Conservation (phyloP, 2,113 vertebrate genomes). For the Hypomesus transpacificus region DNA sequence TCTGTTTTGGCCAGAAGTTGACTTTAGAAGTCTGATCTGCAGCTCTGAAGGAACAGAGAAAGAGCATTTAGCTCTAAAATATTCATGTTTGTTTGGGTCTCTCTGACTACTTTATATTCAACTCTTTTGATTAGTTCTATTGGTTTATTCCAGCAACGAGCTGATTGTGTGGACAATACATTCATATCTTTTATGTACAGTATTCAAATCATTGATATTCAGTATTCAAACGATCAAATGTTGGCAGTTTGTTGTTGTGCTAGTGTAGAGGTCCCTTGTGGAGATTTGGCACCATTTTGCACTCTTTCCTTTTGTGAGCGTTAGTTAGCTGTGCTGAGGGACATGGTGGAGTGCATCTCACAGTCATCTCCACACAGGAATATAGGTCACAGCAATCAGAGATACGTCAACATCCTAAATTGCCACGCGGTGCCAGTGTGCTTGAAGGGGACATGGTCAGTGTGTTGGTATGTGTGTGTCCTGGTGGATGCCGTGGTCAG, state of each 20-base stretch:
- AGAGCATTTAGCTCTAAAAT: conserved; percentile 56
- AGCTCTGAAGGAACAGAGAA: conserved; percentile 41
- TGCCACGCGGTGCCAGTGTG: no score
- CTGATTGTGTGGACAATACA: no score
- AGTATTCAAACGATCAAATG: background rate
- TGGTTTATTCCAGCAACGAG: no score
- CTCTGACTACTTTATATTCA: conserved; percentile 44
- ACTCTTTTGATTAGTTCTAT: background rate
- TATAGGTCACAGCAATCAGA: conserved; percentile 40
- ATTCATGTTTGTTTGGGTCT: conserved; percentile 37
- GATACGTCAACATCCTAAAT: background rate
- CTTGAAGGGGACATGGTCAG: no score
- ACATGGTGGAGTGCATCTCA: conserved; percentile 14
- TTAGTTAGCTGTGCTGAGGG: background rate
- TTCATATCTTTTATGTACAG: no score
- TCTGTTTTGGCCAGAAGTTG: conserved; percentile 37
- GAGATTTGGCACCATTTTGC: background rate
- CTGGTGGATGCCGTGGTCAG: no score
- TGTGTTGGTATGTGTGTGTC: no score
- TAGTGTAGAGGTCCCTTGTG: background rate
- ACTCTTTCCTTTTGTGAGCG: background rate
- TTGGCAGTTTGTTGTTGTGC: background rate
- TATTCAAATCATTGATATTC: background rate
- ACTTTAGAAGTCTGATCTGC: conserved; percentile 25
- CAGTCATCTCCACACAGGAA: conserved; percentile 39